These are phyloP conservation scores for Mobula hypostoma DNA, from an alignment of 2,113 vertebrate genomes.

Conservation along the genomic window DNA sequence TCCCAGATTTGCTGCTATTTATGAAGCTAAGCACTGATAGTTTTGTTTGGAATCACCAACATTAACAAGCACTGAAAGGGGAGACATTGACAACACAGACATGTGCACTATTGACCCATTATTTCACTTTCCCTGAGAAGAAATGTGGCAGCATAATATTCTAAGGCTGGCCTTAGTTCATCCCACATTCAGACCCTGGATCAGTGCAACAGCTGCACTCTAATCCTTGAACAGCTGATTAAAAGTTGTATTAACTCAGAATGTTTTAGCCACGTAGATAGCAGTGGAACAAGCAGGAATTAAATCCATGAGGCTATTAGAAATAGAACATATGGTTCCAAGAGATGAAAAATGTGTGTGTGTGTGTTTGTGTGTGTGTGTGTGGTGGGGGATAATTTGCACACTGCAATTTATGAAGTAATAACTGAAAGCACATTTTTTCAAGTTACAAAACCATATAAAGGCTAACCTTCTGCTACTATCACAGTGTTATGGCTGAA, in stretches of 20 bases:
- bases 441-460: not conserved
- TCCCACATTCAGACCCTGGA: not conserved
- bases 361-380: not conserved
- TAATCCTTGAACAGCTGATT: not conserved
- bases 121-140: not conserved
- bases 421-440: not conserved
- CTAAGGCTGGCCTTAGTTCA: not conserved
- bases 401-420: not conserved
- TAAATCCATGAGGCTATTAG: not conserved
- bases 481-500: not conserved
- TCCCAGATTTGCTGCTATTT: too few relatives aligned
- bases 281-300: not conserved
- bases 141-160: not conserved
- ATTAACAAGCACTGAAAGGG: too few relatives aligned
- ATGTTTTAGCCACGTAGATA: not conserved
- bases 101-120: not conserved
- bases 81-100: not conserved
- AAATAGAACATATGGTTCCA: not conserved
- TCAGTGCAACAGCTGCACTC: not conserved
- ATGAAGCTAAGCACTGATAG: too few relatives aligned
- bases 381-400: not conserved
- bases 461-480: not conserved
- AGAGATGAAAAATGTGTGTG: not conserved
- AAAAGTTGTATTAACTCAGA: not conserved
- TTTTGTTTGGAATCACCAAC: too few relatives aligned